Base-by-base conservation (phyloP, 2,797 vertebrate genomes). In the Manis pentadactyla region DNA sequence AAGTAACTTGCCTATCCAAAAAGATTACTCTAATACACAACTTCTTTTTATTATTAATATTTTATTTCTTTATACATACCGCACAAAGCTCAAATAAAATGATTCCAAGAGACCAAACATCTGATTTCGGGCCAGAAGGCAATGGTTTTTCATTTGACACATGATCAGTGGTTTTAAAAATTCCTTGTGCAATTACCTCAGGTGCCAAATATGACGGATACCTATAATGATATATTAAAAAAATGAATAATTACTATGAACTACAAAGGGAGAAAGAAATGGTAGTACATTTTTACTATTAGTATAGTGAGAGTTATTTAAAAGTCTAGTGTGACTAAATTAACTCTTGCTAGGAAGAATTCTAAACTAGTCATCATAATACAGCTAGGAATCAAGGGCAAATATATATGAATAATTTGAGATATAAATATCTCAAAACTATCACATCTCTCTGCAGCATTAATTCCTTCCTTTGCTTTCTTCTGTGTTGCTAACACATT, bases 181-280 rank as follows among this genome's bases (percentile, higher is more conserved):
- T 98, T 97, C 99, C 99, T 98, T 99, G 99, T 46, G 99, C 99
- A 93, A 99, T 99, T 87, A 99, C 99, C 98, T 99, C 99, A 57
- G 99, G 99, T 94, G 99, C 99, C 98, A 99, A 98, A 92, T 99
- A 99, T 6, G 99, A 99, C 68, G 99, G 99, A 97, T 99, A 99
- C 95, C 99, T 99, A 98, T 55, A 98, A 98, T 61, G 77, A 98
- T 9, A 17, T 0, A 96, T 64, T 92, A 81, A 31, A 90, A 93
- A 39, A 97, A 93, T 27, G 19, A 95, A 86, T 23, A 69, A 29
- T 57, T 81, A 39, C 1, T 37, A 39, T 42, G 31, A 46, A 37
- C 18, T 78, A 90, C 71, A 34, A 2, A 1, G 1, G 4, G 2
- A 64, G 85, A 59, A 82, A 23, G 37, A 61, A 88, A 69, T 19